These are phyloP conservation scores for Phaethon lepturus DNA, from an alignment of 2,113 vertebrate genomes.

Conservation along the genomic window DNA sequence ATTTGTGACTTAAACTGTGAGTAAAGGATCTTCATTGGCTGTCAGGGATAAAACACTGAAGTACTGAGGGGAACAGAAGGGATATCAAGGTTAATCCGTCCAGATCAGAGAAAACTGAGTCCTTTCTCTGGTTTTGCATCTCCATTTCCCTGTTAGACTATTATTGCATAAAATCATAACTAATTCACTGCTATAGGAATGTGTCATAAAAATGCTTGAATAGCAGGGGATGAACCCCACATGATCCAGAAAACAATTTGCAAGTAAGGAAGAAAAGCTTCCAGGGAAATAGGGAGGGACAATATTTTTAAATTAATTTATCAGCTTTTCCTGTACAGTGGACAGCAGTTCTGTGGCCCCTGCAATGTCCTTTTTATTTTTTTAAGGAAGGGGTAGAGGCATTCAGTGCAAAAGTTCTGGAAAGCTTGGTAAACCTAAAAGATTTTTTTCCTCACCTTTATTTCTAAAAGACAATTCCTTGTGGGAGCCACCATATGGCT, in stretches of 20 bases:
- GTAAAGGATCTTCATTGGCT: neutral
- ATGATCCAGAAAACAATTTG: neutral
- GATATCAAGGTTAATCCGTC: neutral
- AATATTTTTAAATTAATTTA: neutral
- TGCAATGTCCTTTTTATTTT: neutral
- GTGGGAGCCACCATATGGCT: rapidly evolving
- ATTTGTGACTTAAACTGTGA: neutral
- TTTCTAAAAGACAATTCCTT: neutral
- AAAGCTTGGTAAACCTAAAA: neutral
- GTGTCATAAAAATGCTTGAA: neutral
- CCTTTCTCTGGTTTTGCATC: neutral
- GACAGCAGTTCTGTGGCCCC: neutral
- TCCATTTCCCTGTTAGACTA: neutral
- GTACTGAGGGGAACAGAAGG: neutral
- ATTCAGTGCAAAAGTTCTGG: neutral
- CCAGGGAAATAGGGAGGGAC: neutral
- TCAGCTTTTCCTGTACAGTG: neutral
- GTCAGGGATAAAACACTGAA: neutral
- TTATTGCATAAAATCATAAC: neutral
- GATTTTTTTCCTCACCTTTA: neutral
- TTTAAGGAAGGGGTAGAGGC: neutral
- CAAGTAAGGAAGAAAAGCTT: neutral
- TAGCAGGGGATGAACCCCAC: neutral
- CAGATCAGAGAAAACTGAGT: neutral
- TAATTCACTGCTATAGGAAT: neutral